Base-by-base conservation (phyloP, 2,797 vertebrate genomes). In the Orestias chungarensis region DNA sequence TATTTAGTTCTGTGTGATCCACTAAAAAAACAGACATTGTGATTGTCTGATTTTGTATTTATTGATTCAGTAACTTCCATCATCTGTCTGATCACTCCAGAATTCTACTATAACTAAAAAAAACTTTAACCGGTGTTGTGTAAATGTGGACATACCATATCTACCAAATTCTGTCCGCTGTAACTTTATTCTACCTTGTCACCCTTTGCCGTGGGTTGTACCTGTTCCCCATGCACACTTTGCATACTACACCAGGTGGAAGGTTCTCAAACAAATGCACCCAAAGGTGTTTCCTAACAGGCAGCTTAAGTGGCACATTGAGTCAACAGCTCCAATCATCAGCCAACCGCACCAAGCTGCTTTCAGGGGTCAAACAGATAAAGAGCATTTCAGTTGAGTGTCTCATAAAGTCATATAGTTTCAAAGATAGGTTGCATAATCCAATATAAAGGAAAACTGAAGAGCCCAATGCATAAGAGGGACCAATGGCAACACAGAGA, bases 11-110 rank as follows among this genome's bases (percentile, higher is more conserved):
- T 8, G 52, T 86, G 88, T 83, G 91, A 84, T 90, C 75, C 76
- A 64, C 76, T 81, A 72, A 84, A 86, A 91, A 91, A 74, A 71
- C 79, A 62, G 18, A 70, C 80, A 89, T 93, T 93, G 92, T 89
- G 49, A 86, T 46, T 46, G 50, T 79, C 44, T 76, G 55, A 80
- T 66, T 70, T 71, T 75, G 44, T 75, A 82, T 76, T 73, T 77
- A 61, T 71, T 84, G 73, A 79, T 71, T 81, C 86, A 67, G 35
- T 78, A 80, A 70, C 82, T 25, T 15, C 11, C 79, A 80, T 80
- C 83, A 84, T 82, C 87, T 76, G 89, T 91, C 87, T 89, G 88
- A 86, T 79, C 81, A 79, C 79, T 76, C 74, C 87, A 82, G 89
- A 83, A 85, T 85, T 64, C 42, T 80, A 59, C 50, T 85, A 83